Evolutionary conservation across 2,113 vertebrate genomes (phyloP), one percentile per base, ranked within the genome.

Genomic region (Thalassoma bifasciatum): DNA sequence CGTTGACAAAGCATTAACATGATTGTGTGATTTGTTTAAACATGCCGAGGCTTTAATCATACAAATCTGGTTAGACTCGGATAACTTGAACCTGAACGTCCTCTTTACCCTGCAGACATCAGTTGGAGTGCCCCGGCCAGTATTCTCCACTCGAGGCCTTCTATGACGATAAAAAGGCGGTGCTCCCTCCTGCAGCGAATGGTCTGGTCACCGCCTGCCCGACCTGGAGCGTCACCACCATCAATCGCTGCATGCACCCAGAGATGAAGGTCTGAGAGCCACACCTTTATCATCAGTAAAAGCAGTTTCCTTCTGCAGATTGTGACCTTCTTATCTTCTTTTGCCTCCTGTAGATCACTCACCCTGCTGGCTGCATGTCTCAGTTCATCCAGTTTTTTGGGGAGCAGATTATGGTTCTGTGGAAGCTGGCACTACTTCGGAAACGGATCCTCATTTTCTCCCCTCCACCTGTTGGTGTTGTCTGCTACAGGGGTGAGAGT

Each of bases 321-420:
- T 57, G 13, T 2, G 22, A 49, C 46, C 44, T 49, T 49, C 47
- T 38, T 62, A 10, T 40, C 46, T 2, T 21, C 11, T 2, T 54
- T 47, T 30, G 19, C 53, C 63, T 50, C 0, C 37, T 71, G 64
- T 89, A 99, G 98, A 99, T 99, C 92, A 99, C 98, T 66, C 98
- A 99, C 88, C 98, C 98, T 0, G 98, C 98, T 22, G 98, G 98
- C 91, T 99, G 98, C 88, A 99, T 99, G 98, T 99, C 97, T 76
- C 98, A 99, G 94, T 99, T 99, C 90, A 98, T 98, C 86, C 96
- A 97, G 88, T 99, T 99, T 91, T 99, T 99, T 0, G 98, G 98
- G 12, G 97, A 99, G 82, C 97, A 98, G 88, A 99, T 99, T 77
- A 95, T 99, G 59, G 94, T 97, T 69, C 94, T 99, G 86, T 99